phyloP scores from a whole-genome alignment of 2,113 vertebrate genomes.

The Ammodytes marinus region DNA sequence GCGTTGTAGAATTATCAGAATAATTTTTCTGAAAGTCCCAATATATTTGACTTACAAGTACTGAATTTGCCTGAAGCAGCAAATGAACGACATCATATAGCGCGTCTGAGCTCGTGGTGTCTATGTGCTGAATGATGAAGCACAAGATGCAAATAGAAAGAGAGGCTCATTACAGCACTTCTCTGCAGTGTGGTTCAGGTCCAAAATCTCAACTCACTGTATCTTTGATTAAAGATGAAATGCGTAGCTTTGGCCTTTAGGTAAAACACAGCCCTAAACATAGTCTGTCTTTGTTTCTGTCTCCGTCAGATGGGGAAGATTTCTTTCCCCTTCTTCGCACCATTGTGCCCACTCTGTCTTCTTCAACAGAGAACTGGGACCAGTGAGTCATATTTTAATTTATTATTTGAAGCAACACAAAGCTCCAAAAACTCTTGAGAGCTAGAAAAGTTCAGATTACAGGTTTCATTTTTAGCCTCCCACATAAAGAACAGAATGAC shows the following conservation, averaged over 20 bases:
- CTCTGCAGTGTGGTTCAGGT: background rate
- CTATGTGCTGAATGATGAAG: background rate
- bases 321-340: background rate
- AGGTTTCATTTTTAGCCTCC: background rate
- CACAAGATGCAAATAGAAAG: background rate
- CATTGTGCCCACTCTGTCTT: background rate
- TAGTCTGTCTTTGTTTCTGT: conserved; percentile 3
- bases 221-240: background rate
- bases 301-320: conserved; percentile 24
- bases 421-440: background rate
- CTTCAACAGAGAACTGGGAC: background rate
- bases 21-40: too few relatives aligned
- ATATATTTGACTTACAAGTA: too few relatives aligned
- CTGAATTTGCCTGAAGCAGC: too few relatives aligned
- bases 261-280: background rate
- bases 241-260: background rate
- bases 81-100: background rate
- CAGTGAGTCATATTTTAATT: conserved; percentile 42
- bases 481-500: background rate
- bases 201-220: background rate
- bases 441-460: background rate
- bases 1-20: too few relatives aligned
- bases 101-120: background rate
- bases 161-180: background rate
- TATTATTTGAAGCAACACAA: background rate